Conservation (phyloP, 1,140 invertebrate species). For the Artemia franciscana region DNA sequence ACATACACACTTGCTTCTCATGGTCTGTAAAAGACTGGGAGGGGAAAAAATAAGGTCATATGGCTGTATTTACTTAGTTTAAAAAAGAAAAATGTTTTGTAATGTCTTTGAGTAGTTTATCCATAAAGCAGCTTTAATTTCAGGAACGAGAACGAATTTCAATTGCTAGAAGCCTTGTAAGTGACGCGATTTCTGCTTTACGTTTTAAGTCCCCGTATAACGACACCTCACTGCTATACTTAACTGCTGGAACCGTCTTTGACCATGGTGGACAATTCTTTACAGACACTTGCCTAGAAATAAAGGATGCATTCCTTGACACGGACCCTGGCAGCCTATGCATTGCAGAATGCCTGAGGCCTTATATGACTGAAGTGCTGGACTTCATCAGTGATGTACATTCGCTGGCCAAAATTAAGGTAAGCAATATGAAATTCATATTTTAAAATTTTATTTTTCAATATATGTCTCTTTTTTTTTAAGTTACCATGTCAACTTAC, state of each 20-base stretch:
- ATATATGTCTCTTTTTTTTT: too few species aligned
- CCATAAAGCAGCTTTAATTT: too few species aligned
- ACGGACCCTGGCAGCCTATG: neutral
- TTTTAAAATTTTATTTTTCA: constrained; percentile 2
- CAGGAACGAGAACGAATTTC: constrained; percentile 80
- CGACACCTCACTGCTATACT: neutral
- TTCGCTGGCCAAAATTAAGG: constrained; percentile 87
- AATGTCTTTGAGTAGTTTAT: too few species aligned
- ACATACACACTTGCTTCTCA: too few species aligned
- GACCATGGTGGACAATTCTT: neutral
- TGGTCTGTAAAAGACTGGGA: too few species aligned
- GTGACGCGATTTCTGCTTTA: constrained; percentile 78
- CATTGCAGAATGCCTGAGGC: constrained; percentile 65
- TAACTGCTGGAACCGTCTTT: neutral
- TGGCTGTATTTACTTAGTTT: too few species aligned
- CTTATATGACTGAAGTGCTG: constrained; percentile 73
- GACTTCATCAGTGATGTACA: constrained; percentile 93
- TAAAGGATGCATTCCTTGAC: neutral
- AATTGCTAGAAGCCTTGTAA: constrained; percentile 66
- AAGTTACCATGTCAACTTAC: too few species aligned
- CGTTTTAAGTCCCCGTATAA: constrained; percentile 67
- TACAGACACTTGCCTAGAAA: neutral
- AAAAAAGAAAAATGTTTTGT: too few species aligned
- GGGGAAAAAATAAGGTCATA: too few species aligned
- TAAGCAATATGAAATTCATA: constrained; percentile 20